These are phyloP conservation scores for Halcyon smyrnensis DNA, from an alignment of 2,797 vertebrate genomes.

Conservation along the genomic window DNA sequence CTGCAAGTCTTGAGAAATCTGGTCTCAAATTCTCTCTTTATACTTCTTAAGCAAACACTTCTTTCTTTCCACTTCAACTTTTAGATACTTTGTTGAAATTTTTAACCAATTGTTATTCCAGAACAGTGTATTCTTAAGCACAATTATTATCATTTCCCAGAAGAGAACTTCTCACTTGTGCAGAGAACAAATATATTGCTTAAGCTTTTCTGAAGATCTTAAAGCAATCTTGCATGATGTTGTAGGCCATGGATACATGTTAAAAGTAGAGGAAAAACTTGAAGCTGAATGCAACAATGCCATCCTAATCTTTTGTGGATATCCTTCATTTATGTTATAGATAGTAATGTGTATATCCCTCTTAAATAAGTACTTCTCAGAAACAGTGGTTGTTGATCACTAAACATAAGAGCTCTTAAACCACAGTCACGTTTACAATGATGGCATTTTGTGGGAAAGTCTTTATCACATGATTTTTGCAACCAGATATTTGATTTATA, in stretches of 20 bases:
- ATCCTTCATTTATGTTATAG: neutral
- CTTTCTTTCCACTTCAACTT: neutral
- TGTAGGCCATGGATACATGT: neutral
- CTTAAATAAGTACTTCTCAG: neutral
- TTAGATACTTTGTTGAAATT: neutral
- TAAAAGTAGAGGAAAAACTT: neutral
- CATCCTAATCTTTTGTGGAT: neutral
- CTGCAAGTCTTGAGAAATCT: constrained; percentile 33
- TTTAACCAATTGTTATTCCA: neutral
- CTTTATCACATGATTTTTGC: neutral
- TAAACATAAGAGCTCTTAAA: neutral
- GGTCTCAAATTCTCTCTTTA: neutral
- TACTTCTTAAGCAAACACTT: neutral
- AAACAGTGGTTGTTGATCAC: fast-evolving
- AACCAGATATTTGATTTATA: neutral
- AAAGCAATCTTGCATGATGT: neutral
- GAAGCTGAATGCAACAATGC: neutral
- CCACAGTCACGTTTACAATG: neutral
- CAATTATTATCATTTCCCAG: neutral
- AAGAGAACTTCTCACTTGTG: neutral
- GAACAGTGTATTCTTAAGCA: neutral
- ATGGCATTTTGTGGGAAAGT: neutral
- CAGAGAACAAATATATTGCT: neutral
- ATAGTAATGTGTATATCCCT: neutral
- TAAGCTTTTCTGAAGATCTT: neutral